Evolutionary conservation across 2,797 vertebrate genomes (phyloP), one percentile per base, ranked within the genome.

Genomic region (Zalophus californianus): DNA sequence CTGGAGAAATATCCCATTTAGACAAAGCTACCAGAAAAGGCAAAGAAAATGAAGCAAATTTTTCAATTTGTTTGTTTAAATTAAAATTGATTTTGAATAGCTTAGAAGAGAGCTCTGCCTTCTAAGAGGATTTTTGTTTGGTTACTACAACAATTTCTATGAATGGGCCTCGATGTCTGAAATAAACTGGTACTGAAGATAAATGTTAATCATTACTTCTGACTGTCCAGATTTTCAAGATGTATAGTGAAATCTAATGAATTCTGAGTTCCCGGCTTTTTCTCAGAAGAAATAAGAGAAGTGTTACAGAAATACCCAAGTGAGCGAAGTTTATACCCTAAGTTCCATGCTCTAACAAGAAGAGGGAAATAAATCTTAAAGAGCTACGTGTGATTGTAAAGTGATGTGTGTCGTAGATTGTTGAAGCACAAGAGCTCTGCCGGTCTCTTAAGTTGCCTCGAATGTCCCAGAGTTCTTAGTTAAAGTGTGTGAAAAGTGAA

Each of bases 51-150:
- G 2, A 68, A 41, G 70, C 3, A 68, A 52, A 73, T 14, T 82
- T 90, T 73, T 82, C 20, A 84, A 29, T 88, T 73, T 50, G 18
- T 89, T 94, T 80, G 23, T 92, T 94, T 80, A 86, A 73, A 93
- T 91, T 79, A 93, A 91, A 50, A 41, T 15, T 86, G 25, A 82
- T 82, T 88, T 70, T 84, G 7, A 35, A 70, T 50, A 73, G 32
- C 35, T 62, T 75, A 92, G 35, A 80, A 82, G 32, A 85, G 23
- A 52, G 23, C 15, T 85, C 20, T 58, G 41, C 14, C 10, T 88
- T 82, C n/a, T 79, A 60, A 86, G 29, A 90, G 16, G 25, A 82
- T 75, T 66, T 86, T 88, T 94, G 35, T 23, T 91, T 27, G 62
- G n/a, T 86, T 90, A 58, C 87, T 70, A 35, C 29, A 66, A 25